Base-by-base conservation (phyloP, 1,140 invertebrate species). In the Apolygus lucorum region DNA sequence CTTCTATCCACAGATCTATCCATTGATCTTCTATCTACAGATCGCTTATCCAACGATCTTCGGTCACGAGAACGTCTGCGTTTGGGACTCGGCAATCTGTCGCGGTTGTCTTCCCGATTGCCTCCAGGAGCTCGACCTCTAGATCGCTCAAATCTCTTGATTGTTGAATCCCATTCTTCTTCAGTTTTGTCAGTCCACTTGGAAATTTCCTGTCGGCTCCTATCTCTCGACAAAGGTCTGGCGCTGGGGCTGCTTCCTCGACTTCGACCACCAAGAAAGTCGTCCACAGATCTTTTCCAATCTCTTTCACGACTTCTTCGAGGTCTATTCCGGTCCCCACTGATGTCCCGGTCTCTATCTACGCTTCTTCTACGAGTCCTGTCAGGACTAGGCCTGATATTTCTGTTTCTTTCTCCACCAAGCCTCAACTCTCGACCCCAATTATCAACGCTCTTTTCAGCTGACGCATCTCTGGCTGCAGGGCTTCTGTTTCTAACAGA, bases 161-260 rank as follows among this genome's bases (percentile, higher is more conserved):
- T 17, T 26, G 54, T 21, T 22, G 8, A 21, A 59, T 59, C 54
- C 54, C 54, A 59, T 24, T 59, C 54, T 59, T 8, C 54, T 59
- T 59, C 54, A 13, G 54, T 59, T 59, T 59, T 59, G 22, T 59
- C 54, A 21, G 8, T 59, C 54, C 54, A 59, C 11, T 21, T 21
- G 4, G 11, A 11, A 59, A 8, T 8, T 4, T 62, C 78, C 74
- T 52, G 80, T 62, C 2, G 62, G 21, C 52, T 17, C 21, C 73
- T 27, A 0, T 79, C 78, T 59, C 79, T 75, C 29, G 80, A 79
- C 59, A 78, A 75, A 25, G 80, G 79, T 34, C 79, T 73, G 28
- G 79, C 79, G 63, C 77, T 78, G 0, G 70, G 74, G 68, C 78
- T 78, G 28, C 79, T 79, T 62, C 77, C 77, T 0, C 79, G 77